These are phyloP conservation scores for Strigops habroptila DNA, from an alignment of 2,113 vertebrate genomes.

Conservation along the genomic window DNA sequence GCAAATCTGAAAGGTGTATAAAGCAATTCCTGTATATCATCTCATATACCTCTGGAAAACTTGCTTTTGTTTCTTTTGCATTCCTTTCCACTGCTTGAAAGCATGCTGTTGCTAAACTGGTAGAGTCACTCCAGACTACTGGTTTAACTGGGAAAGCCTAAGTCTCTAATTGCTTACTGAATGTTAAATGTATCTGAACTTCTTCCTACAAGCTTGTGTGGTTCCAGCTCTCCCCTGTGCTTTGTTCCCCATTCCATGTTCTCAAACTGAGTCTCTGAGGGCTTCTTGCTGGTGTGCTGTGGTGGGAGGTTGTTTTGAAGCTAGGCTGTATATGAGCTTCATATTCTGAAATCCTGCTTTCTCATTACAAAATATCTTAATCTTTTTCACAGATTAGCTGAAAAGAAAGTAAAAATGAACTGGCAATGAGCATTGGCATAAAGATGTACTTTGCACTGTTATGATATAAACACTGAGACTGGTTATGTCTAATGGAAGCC, in stretches of 20 bases:
- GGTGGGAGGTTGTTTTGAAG: constrained; percentile 28
- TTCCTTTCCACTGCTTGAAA: background rate
- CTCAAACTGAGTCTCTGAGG: background rate
- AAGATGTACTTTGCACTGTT: background rate
- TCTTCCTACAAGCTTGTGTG: background rate
- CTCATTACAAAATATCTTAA: background rate
- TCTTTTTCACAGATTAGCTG: background rate
- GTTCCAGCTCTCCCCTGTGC: background rate
- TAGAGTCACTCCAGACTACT: background rate
- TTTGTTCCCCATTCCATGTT: background rate
- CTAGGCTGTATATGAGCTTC: background rate
- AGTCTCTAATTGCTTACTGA: background rate
- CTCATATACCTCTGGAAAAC: background rate
- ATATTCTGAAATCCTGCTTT: background rate
- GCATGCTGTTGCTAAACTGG: background rate
- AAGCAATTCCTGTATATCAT: background rate
- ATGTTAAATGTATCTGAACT: background rate
- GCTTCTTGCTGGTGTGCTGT: background rate
- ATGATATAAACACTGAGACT: background rate
- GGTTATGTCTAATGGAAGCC: background rate
- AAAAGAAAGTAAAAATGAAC: background rate
- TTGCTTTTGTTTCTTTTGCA: background rate
- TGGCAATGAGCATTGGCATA: background rate
- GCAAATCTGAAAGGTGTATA: background rate
- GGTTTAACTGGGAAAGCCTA: background rate